Evolutionary conservation across 2,888 invertebrate species (phyloP).

Genomic region (Strigamia maritima): DNA sequence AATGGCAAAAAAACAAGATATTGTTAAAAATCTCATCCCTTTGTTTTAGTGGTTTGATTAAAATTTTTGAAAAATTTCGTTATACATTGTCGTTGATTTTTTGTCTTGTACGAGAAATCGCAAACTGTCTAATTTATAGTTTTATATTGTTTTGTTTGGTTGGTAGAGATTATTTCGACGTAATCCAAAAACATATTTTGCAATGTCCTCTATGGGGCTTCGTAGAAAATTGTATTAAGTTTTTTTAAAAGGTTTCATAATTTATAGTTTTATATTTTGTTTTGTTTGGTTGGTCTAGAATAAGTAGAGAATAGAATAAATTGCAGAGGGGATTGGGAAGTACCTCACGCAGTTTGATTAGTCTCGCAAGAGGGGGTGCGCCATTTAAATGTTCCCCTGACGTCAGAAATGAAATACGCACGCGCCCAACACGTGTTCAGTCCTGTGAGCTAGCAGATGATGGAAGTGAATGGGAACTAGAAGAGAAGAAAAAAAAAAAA

Average conservation of each 20-base stretch:
- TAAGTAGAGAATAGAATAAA: not conserved
- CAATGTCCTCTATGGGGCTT: too few species aligned
- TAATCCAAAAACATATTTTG: too few species aligned
- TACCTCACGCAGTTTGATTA: constrained; percentile 18
- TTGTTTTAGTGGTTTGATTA: not conserved
- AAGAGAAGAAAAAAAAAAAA: not conserved
- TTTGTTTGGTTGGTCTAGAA: too few species aligned
- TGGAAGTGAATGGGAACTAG: not conserved
- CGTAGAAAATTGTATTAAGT: too few species aligned
- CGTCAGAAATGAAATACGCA: not conserved
- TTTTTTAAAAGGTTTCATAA: too few species aligned
- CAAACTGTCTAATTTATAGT: too few species aligned
- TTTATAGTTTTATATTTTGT: too few species aligned
- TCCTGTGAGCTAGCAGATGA: not conserved
- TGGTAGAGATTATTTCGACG: not conserved
- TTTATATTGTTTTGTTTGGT: too few species aligned
- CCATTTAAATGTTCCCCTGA: not conserved
- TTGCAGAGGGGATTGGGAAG: not conserved
- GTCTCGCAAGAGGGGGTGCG: not conserved
- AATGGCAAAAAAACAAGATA: too few species aligned
- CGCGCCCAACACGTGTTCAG: constrained; percentile 11
- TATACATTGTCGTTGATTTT: too few species aligned
- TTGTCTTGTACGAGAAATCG: too few species aligned
- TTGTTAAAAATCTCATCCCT: too few species aligned
- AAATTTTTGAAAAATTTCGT: not conserved